These are phyloP conservation scores for Ailuropoda melanoleuca DNA, from an alignment of 2,113 vertebrate species.

Conservation along the genomic window DNA sequence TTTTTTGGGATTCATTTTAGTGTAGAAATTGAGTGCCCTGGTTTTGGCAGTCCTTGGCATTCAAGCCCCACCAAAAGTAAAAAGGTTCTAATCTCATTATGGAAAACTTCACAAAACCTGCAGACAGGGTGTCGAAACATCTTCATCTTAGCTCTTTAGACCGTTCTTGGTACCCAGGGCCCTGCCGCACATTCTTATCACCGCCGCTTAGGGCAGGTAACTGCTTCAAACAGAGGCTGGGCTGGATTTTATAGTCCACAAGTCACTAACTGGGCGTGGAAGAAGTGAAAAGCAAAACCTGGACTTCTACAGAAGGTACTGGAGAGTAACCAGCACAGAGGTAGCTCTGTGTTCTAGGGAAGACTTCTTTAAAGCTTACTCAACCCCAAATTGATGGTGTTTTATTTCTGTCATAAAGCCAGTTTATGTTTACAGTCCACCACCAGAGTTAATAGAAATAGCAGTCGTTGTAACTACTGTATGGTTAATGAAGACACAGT, in stretches of 20 bases:
- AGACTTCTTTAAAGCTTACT: background rate
- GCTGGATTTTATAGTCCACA: background rate
- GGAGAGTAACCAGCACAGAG: background rate
- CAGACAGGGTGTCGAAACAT: background rate
- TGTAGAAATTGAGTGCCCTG: background rate
- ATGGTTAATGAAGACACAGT: constrained; percentile 55
- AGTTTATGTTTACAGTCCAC: constrained; percentile 47
- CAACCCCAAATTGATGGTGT: constrained; percentile 25
- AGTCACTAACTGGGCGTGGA: background rate
- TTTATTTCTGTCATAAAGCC: constrained; percentile 52
- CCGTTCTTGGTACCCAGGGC: background rate
- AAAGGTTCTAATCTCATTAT: background rate
- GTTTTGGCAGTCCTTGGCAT: constrained; percentile 32
- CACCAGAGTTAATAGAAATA: constrained; percentile 46
- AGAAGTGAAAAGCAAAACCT: background rate
- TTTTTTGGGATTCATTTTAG: constrained; percentile 42
- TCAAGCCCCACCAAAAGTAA: background rate
- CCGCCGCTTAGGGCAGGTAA: background rate
- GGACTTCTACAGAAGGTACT: background rate
- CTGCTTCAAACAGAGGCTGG: background rate
- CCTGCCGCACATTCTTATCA: background rate
- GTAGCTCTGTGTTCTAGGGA: background rate
- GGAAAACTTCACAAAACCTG: background rate
- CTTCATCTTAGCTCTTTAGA: background rate
- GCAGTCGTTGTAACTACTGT: constrained; percentile 8